Evolutionary conservation across 1,140 invertebrate genomes (phyloP), one percentile per base, ranked within the genome.

Genomic region (Coboldia fuscipes): DNA sequence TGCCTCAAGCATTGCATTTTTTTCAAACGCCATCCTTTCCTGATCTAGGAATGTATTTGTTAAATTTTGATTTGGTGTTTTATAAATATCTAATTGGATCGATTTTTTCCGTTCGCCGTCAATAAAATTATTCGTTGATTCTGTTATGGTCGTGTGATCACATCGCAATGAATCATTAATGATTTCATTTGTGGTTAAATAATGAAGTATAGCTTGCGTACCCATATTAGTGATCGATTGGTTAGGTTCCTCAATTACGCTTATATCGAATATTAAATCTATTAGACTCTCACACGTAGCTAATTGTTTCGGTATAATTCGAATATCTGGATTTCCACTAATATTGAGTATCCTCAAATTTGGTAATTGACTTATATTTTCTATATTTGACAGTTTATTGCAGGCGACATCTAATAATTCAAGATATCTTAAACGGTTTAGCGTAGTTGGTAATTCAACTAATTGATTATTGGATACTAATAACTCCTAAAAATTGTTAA

Each of bases 341-440:
- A 79, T 44, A 42, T 67, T 59, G 4, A 79, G 50, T 35, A 46
- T 58, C 32, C 52, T 56, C 33, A 81, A 53, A 23, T 50, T 59
- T 55, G 24, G 68, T 55, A 36, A 77, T 72, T 32, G 84, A 50
- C 36, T 46, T 48, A 50, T 70, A 72, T 27, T 83, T 50, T 41
- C 16, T 10, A 39, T 39, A 20, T 19, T 10, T 16, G 22, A 10
- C 9, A 39, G 12, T 9, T 62, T 65, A 56, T 85, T 84, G 29
- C 66, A 60, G 20, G 75, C 72, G 14, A 77, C 47, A 63, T 82
- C 70, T 18, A 85, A 54, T 33, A 72, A 56, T 48, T 60, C 54
- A 36, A 85, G 56, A 33, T 62, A 64, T 33, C 52, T 53, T 33
- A 85, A 50, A 34, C 60, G 48, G 35, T 65, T 62, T 42, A 84